These are phyloP conservation scores for Acipenser ruthenus DNA, from an alignment of 2,797 vertebrate genomes.

Conservation along the genomic window DNA sequence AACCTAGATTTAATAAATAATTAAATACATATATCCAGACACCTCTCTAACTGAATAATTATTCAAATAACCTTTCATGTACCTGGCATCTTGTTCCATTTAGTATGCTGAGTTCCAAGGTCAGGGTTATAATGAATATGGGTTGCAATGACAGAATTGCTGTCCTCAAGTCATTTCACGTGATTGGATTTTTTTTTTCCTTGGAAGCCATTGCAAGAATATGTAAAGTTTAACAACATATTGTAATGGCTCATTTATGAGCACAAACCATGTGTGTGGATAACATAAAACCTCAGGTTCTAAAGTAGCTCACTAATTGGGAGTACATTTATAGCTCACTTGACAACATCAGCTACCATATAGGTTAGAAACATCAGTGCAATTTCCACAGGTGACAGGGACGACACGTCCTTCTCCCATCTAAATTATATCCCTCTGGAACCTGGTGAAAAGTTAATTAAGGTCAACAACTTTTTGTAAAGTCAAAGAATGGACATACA, in stretches of 20 bases:
- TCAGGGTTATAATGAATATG: not conserved
- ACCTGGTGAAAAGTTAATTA: too few species aligned
- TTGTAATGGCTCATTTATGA: not conserved
- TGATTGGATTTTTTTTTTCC: not conserved
- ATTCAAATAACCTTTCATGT: too few species aligned
- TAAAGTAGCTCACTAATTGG: not conserved
- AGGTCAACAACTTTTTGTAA: too few species aligned
- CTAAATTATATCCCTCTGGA: not conserved
- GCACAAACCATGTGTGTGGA: not conserved
- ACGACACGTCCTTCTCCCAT: not conserved
- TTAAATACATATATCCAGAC: too few species aligned
- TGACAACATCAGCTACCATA: not conserved
- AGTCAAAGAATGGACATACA: too few species aligned
- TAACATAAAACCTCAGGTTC: constrained; percentile 1
- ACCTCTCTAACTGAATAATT: too few species aligned
- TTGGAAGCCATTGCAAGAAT: not conserved
- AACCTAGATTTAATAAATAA: too few species aligned
- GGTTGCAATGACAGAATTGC: not conserved
- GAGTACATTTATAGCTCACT: not conserved
- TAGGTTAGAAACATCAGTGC: not conserved
- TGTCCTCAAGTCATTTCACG: not conserved
- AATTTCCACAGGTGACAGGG: not conserved
- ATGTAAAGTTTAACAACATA: not conserved
- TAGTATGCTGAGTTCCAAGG: not conserved
- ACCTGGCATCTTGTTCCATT: too few species aligned